Base-by-base conservation (phyloP, 2,888 invertebrate species). In the Amorpha juglandis region DNA sequence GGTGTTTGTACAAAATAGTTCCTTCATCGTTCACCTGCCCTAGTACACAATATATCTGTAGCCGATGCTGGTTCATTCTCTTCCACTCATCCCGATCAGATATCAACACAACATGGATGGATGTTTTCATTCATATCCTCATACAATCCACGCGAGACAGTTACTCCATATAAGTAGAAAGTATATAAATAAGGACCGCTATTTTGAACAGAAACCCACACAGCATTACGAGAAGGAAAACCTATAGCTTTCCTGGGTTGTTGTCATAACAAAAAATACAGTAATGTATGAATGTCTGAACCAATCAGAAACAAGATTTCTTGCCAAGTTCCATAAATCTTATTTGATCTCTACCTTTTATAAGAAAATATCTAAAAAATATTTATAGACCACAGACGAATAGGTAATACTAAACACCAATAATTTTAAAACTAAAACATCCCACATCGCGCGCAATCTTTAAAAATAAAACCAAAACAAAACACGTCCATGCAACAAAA, bases 401-500 rank as follows among this genome's bases (percentile, higher is more conserved):
- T n/a, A 55, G 35, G 14, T 38, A 55, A 27, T 27, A 27, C 27
- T 38, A 9, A n/a, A 35, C 53, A 55, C 35, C 14, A 55, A 16
- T 55, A 27, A 27, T 21, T 38, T 11, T 38, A 55, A 55, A 55
- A 38, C 16, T 16, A 16, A 38, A 0, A 35, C 14, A 35, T 4
- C 9, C n/a, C 38, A 2, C 52, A 38, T 55, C n/a, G n/a, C 16
- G 7, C 47, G 8, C 35, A 35, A 38, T n/a, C 38, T n/a, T 38
- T 35, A 4, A 55, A 16, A 58, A 58, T 16, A 7, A 55, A 35
- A 55, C 16, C 19, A 19, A 1, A 42, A 48, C 38, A 33, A 53
- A 64, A 65, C 42, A 63, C 52, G 62, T 27, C n/a, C n/a, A 66
- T 8, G 27, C 19, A 35, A 65, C 27, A 67, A 63, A 67, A 64